A percentile compares a stretch with the other conserved stretches of the same genome.
These are phyloP conservation scores for Coryphaenoides rupestris DNA, from an alignment of 2,113 vertebrate genomes.

Conservation along the genomic window DNA sequence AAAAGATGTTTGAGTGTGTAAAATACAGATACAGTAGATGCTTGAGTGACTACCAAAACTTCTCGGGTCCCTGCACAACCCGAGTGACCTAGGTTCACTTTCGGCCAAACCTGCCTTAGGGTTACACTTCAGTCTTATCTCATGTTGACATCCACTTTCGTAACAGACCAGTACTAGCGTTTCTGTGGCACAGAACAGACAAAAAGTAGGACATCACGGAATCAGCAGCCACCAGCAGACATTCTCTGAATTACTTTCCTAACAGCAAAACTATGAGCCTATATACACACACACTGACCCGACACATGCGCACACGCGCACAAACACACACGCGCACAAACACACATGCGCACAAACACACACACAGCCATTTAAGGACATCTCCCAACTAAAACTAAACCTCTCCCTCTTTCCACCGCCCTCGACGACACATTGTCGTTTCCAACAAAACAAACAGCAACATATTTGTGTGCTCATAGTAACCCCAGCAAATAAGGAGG, in stretches of 20 bases:
- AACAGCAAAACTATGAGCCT: conserved; percentile 18
- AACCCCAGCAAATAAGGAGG: conserved; percentile 68
- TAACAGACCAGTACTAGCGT: too few species aligned
- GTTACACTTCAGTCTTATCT: not conserved
- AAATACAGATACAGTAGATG: too few species aligned
- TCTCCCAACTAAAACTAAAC: conserved; percentile 42
- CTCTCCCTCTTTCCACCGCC: conserved; percentile 38
- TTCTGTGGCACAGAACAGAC: conserved; percentile 4
- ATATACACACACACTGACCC: conserved; percentile 10
- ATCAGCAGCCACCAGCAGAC: conserved; percentile 11
- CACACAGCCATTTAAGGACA: conserved; percentile 68
- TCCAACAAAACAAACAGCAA: conserved; percentile 62
- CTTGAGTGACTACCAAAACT: too few species aligned
- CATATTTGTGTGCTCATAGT: conserved; percentile 50
- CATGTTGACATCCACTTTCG: too few species aligned
- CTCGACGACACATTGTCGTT: conserved; percentile 55
- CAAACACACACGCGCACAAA: conserved; percentile 11
- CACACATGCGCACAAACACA: conserved; percentile 15
- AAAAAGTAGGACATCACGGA: conserved; percentile 12
- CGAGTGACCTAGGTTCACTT: too few species aligned
- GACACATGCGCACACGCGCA: conserved; percentile 16
- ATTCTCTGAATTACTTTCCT: conserved; percentile 25
- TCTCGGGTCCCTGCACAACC: too few species aligned
- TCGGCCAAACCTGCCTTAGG: too few species aligned
- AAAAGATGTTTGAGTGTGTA: too few species aligned